A percentile compares a stretch with the other conserved stretches of the same genome.
Conservation (phyloP, 2,888 invertebrate species). For the Harpalus rufipes region DNA sequence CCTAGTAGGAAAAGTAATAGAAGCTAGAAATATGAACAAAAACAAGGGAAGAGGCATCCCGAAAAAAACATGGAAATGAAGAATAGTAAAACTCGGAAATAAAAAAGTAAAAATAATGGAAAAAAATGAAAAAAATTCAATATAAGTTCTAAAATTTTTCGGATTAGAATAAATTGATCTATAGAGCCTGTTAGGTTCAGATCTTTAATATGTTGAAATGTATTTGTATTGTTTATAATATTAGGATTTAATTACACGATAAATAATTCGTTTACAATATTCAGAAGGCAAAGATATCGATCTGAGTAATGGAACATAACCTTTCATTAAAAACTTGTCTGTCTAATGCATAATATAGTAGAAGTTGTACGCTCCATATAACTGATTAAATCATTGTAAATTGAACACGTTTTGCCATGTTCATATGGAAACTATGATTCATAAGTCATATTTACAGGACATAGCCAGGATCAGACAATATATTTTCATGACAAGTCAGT, state of each 20-base stretch:
- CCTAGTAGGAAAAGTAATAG: too few species aligned
- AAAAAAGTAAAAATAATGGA: too few species aligned
- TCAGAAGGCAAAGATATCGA: background rate
- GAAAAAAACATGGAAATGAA: too few species aligned
- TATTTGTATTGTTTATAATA: background rate
- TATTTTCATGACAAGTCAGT: background rate
- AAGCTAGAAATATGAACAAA: too few species aligned
- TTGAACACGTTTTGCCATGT: background rate
- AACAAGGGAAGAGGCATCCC: too few species aligned
- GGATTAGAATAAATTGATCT: too few species aligned
- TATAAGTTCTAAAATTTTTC: too few species aligned
- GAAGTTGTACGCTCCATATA: background rate
- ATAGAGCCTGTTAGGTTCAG: too few species aligned
- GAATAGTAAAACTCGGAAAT: too few species aligned
- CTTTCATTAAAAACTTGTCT: background rate
- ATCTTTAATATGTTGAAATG: background rate
- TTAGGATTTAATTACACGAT: background rate
- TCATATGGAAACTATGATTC: background rate
- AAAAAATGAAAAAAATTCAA: too few species aligned
- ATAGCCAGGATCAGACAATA: background rate
- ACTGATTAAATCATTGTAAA: background rate
- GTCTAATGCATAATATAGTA: constrained; percentile 1
- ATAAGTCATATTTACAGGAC: background rate
- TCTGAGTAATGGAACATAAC: background rate
- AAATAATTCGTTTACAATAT: background rate